Base-by-base conservation (phyloP, 1,140 invertebrate genomes). In the Drosophila guanche region DNA sequence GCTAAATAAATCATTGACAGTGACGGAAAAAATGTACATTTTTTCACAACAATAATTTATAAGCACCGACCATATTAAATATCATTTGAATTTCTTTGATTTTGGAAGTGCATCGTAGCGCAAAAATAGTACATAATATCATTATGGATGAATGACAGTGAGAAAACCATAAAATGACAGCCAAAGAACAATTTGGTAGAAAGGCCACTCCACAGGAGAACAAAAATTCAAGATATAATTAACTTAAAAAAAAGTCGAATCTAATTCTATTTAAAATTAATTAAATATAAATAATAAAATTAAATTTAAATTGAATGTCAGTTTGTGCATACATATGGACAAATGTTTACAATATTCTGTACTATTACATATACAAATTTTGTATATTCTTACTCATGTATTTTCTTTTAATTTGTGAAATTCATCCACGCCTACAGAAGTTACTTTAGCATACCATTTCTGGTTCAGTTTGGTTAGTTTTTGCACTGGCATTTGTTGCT, bases 1-100 rank as follows among this genome's bases (percentile, higher is more conserved):
- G 20, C 29, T 47, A 47, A 67, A 85, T 85, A 85, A 86, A 86
- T 85, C 81, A 85, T 67, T 53, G 45, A 75, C 81, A 77, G 55
- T 53, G 46, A 46, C 50, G 22, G 48, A 43, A 42, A 29, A 48
- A 48, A 70, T 43, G 33, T 4, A 52, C 29, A 53, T 59, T 71
- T 66, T 65, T 65, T 41, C 25, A 14, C 54, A 45, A 50, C 50
- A 54, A 61, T 62, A 72, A 72, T 62, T 74, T 74, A 74, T 43
- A 16, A 42, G 54, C 45, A 52, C 62, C 46, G 59, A 73, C 70
- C 16, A 20, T 20, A 73, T 29, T 55, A 37, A 63, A 43, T 56
- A 46, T 53, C 37, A 54, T 47, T 27, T 59, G 29, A 16, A 56
- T 57, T 40, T 47, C 42, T 60, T 25, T 3, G 1, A 23, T 20